These are phyloP conservation scores for Sarcophaga rosellei DNA, from an alignment of 2,888 invertebrate species.

Conservation along the genomic window DNA sequence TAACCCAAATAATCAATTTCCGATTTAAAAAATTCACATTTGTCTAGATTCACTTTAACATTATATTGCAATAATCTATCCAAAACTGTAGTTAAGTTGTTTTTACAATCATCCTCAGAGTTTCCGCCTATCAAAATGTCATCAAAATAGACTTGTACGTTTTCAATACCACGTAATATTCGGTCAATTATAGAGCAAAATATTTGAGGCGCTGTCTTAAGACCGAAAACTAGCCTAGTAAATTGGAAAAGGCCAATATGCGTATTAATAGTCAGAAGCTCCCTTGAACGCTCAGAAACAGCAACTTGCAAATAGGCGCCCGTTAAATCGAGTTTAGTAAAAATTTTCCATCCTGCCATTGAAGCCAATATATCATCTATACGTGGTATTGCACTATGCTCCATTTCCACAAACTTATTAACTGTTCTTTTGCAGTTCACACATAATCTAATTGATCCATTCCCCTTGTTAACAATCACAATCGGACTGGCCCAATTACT, in stretches of 20 bases:
- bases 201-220: conserved; percentile 39
- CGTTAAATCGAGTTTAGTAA: conserved; percentile 40
- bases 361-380: conserved; percentile 60
- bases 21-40: conserved; percentile 61
- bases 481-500: conserved; percentile 74
- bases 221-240: conserved; percentile 43
- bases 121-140: conserved; percentile 40
- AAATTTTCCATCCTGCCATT: conserved; percentile 61
- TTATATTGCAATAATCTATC: conserved; percentile 60
- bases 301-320: conserved; percentile 40
- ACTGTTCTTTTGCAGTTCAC: conserved; percentile 74
- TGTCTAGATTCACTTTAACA: conserved; percentile 59
- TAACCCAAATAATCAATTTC: conserved; percentile 59
- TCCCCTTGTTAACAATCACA: conserved; percentile 73
- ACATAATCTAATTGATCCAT: conserved; percentile 71
- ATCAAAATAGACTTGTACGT: conserved; percentile 32
- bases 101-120: too few species aligned
- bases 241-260: conserved; percentile 47
- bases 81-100: conserved; percentile 42
- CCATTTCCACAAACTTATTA: conserved; percentile 66
- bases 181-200: conserved; percentile 19
- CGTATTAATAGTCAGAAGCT: conserved; percentile 48
- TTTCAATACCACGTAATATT: conserved; percentile 11
- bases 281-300: conserved; percentile 45
- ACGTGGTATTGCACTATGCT: conserved; percentile 72